Evolutionary conservation across 1,140 invertebrate genomes (phyloP), one percentile per base, ranked within the genome.

Genomic region (Orchestia grillus): DNA sequence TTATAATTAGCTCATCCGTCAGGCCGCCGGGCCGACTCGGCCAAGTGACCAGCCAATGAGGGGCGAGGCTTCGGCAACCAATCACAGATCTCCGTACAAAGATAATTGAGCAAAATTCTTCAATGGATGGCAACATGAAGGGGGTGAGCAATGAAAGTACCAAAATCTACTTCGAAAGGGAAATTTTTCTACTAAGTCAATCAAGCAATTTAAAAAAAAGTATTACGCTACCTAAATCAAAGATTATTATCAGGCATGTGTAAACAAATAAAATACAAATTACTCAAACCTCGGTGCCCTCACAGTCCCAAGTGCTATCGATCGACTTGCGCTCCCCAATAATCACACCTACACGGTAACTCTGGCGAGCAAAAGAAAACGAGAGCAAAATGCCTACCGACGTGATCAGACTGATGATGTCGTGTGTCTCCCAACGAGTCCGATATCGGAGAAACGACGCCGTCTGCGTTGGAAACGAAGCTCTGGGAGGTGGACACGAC

Each of bases 1-100:
- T 94, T 44, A 94, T 94, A 94, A 94, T 94, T 94, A 94, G 41
- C 44, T 45, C 92, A 94, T 94, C 92, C 44, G 44, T 94, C 92
- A 94, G 92, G 36, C 92, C 88, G 41, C 6, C 44, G 41, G 92
- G 16, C 92, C 19, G 1, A 16, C 41, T 44, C 92, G 0, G 6
- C 43, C 41, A 47, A 44, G 44, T 40, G 41, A 44, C 92, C 92
- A 47, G 44, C 92, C 92, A 94, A 94, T 94, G 92, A 40, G 44
- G n/a, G 43, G 44, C 92, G 43, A 44, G 43, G 36, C 44, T 45
- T 94, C 28, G 41, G 41, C 44, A 45, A 44, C 92, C 92, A 94
- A 94, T 94, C 92, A 47, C 92, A 94, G 43, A 40, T 45, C 88
- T 41, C 88, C 88, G 3, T 90, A 41, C 15, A 42, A 90, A 42